phyloP scores from a whole-genome alignment of 37 sponge, comb jelly and placozoan species.

The Theonella swinhoei region DNA sequence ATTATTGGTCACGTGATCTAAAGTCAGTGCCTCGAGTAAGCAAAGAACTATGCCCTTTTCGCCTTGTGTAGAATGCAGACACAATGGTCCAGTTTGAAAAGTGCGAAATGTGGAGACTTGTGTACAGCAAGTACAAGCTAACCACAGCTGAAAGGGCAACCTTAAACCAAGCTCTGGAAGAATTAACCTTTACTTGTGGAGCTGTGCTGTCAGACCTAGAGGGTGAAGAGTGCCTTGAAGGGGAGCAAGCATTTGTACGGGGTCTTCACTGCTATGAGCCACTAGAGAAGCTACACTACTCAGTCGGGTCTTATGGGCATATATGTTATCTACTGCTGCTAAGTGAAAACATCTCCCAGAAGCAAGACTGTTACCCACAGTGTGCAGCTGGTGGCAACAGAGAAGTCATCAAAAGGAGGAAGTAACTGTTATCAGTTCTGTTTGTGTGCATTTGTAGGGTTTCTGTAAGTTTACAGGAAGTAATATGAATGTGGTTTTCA shows the following conservation, averaged over 20 bases:
- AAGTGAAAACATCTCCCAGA: neutral
- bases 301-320: neutral
- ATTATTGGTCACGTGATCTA: too few relatives aligned
- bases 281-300: slow-evolving; percentile 29
- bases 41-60: slow-evolving; percentile 3
- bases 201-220: slow-evolving; percentile 6
- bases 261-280: slow-evolving; percentile 24
- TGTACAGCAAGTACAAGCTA: too few relatives aligned
- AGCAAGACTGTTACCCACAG: slow-evolving; percentile 26
- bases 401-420: slow-evolving; percentile 13
- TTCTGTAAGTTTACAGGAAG: too few relatives aligned
- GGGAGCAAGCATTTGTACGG: neutral
- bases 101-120: too few relatives aligned
- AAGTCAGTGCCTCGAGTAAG: too few relatives aligned
- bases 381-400: neutral
- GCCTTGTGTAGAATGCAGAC: slow-evolving; percentile 8
- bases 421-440: slow-evolving; percentile 1
- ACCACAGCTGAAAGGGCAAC: neutral
- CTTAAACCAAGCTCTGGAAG: slow-evolving; percentile 22
- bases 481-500: too few relatives aligned
- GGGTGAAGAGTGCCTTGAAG: neutral
- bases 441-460: too few relatives aligned
- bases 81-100: too few relatives aligned
- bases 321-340: neutral
- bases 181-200: too few relatives aligned